Percentiles rank a stretch among this genome's conserved stretches.
phyloP scores from a whole-genome alignment of 2,113 vertebrate species.

The Oceanites oceanicus region DNA sequence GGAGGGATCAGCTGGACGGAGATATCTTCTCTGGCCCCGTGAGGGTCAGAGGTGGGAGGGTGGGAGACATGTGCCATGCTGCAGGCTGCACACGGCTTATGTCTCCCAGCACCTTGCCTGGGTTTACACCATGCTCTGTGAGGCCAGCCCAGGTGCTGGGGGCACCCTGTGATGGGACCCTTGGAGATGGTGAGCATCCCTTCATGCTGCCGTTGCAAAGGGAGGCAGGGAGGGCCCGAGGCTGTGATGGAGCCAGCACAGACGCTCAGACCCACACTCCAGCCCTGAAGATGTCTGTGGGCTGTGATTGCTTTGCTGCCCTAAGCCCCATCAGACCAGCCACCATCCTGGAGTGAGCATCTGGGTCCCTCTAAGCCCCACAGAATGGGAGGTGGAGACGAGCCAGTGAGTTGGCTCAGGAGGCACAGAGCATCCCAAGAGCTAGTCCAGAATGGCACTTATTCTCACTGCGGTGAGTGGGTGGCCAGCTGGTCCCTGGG shows the following conservation, averaged over 20 bases:
- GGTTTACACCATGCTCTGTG: fast-evolving
- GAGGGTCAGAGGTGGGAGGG: not conserved
- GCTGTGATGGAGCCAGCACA: not conserved
- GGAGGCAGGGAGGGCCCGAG: not conserved
- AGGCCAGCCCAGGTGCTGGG: not conserved
- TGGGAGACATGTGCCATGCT: fast-evolving
- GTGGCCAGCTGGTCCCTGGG: not conserved
- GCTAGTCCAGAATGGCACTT: not conserved
- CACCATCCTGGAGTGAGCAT: fast-evolving
- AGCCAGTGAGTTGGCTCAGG: not conserved
- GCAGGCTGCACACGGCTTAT: not conserved
- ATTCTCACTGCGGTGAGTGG: fast-evolving
- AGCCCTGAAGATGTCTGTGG: not conserved
- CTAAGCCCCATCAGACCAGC: not conserved
- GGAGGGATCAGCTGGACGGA: not conserved
- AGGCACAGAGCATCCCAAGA: not conserved
- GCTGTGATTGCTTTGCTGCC: not conserved
- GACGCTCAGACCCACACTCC: not conserved
- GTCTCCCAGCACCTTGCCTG: not conserved
- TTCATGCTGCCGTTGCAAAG: not conserved
- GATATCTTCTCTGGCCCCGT: not conserved
- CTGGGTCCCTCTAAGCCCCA: not conserved
- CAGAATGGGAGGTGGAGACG: not conserved
- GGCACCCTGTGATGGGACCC: not conserved
- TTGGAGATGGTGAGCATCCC: not conserved